Evolutionary conservation across 2,113 vertebrate species (phyloP).

Genomic region (Spea multiplicata): DNA sequence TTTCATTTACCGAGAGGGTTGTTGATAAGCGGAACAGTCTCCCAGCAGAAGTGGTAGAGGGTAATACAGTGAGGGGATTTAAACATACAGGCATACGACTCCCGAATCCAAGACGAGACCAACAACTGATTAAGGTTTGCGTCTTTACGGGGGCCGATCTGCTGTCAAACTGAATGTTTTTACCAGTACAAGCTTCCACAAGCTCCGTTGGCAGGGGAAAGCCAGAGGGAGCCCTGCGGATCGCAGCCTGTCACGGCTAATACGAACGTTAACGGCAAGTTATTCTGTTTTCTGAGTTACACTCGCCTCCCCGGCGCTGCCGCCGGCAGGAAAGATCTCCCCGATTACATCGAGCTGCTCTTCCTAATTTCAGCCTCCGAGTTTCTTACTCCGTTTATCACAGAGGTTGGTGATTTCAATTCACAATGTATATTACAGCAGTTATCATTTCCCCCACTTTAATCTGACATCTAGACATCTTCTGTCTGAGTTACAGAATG

Average conservation of each 20-base stretch:
- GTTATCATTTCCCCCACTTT: not conserved
- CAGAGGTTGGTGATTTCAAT: not conserved
- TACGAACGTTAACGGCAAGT: not conserved
- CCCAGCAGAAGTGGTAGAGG: too few species aligned
- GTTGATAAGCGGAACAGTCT: too few species aligned
- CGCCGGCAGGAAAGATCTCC: not conserved
- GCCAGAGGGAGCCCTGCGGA: too few species aligned
- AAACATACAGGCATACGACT: too few species aligned
- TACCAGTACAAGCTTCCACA: too few species aligned
- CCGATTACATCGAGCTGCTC: not conserved
- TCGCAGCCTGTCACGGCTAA: not conserved
- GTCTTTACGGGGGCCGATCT: too few species aligned
- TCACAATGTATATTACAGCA: not conserved
- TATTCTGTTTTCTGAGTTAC: not conserved
- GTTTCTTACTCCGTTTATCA: not conserved
- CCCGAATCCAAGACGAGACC: too few species aligned
- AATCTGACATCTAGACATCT: constrained; percentile 7
- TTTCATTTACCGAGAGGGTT: too few species aligned
- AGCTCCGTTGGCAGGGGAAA: too few species aligned
- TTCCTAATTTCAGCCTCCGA: not conserved
- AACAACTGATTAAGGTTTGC: too few species aligned
- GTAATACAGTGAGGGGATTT: too few species aligned
- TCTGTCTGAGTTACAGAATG: not conserved
- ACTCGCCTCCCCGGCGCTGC: not conserved
- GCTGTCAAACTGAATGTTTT: too few species aligned